Evolutionary conservation across 1,140 invertebrate genomes (phyloP).

Genomic region (Maconellicoccus hirsutus): DNA sequence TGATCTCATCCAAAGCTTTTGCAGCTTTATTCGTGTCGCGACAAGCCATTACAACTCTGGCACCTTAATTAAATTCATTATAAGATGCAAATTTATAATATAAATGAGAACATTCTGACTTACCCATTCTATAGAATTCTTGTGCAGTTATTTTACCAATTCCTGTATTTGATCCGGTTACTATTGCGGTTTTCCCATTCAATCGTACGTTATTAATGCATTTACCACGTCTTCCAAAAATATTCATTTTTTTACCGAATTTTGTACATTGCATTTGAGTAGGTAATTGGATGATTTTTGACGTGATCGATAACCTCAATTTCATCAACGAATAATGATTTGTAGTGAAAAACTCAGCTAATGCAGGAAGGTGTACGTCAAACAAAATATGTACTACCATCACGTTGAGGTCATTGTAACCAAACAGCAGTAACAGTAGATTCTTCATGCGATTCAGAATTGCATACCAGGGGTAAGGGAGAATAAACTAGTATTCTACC

Average conservation of each 20-base stretch:
- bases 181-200: constrained; percentile 43
- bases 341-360: no score
- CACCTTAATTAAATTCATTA: constrained; percentile 30
- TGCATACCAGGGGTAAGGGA: no score
- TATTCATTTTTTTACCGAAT: background rate
- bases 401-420: no score
- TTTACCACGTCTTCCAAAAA: constrained; percentile 26
- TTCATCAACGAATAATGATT: no score
- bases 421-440: no score
- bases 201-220: constrained; percentile 32
- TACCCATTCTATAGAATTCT: constrained; percentile 42
- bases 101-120: constrained; percentile 13
- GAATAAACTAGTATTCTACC: no score
- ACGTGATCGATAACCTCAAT: no score
- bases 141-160: constrained; percentile 46
- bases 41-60: constrained; percentile 53
- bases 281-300: no score
- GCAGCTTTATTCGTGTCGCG: constrained; percentile 43
- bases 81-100: background rate
- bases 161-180: constrained; percentile 49
- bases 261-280: no score
- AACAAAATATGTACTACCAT: no score
- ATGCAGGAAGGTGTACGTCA: no score
- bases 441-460: no score
- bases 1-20: constrained; percentile 37